Evolutionary conservation across 2,888 invertebrate species (phyloP).

Genomic region (Chrysotoxum bicinctum): DNA sequence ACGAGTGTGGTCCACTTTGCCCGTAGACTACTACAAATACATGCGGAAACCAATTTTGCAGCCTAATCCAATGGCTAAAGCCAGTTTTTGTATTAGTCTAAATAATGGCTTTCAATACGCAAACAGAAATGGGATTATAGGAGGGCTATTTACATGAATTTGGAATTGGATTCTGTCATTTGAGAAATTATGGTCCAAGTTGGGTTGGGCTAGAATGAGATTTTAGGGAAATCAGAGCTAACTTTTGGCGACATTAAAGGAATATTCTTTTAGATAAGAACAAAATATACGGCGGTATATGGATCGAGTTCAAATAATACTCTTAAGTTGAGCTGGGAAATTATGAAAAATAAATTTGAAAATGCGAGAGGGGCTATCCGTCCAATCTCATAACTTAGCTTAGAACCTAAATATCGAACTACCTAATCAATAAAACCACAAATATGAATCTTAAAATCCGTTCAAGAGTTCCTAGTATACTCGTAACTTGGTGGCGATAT

Average conservation of each 20-base stretch:
- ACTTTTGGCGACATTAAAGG: neutral
- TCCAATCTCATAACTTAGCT: no score
- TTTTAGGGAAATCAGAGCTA: conserved; percentile 3
- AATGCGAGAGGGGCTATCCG: no score
- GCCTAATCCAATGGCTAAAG: conserved; percentile 68
- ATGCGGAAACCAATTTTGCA: conserved; percentile 63
- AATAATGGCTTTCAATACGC: conserved; percentile 62
- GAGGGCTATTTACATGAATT: conserved; percentile 67
- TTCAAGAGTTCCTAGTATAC: no score
- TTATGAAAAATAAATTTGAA: no score
- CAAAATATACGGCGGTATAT: neutral
- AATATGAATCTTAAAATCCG: no score
- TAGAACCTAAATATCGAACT: no score
- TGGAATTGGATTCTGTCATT: conserved; percentile 34
- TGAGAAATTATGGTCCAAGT: conserved; percentile 18
- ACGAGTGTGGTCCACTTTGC: neutral
- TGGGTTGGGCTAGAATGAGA: neutral
- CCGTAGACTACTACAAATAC: neutral
- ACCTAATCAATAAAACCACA: no score
- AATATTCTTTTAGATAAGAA: neutral
- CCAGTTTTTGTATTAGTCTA: conserved; percentile 50
- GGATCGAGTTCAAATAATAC: no score
- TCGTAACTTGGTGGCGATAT: no score
- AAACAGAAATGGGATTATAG: conserved; percentile 57
- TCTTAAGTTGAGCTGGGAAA: no score